These are phyloP conservation scores for Dasyornis broadbenti DNA, from an alignment of 2,113 vertebrate species.

Conservation along the genomic window DNA sequence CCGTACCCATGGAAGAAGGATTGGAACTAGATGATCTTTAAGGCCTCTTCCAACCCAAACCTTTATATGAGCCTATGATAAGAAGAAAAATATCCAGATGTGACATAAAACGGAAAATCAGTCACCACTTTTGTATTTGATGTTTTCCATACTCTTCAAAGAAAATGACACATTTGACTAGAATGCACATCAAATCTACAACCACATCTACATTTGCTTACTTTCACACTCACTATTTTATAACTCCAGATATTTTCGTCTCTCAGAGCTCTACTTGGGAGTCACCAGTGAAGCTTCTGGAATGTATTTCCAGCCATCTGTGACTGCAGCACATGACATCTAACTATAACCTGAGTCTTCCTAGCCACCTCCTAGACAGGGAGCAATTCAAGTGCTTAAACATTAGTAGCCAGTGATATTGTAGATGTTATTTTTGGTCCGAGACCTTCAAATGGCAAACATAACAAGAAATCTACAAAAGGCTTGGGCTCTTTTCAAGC, in stretches of 20 bases:
- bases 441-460: background rate
- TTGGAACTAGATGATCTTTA: background rate
- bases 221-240: background rate
- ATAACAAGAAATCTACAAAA: background rate
- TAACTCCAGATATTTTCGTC: background rate
- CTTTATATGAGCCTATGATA: background rate
- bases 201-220: background rate
- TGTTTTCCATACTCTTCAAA: background rate
- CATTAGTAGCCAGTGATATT: background rate
- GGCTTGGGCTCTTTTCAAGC: background rate
- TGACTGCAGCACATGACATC: background rate
- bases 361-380: background rate
- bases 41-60: background rate
- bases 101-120: background rate
- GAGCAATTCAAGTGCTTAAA: background rate
- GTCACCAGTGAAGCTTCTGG: background rate
- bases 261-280: background rate
- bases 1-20: background rate
- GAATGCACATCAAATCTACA: background rate
- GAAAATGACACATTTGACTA: background rate
- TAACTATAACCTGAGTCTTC: background rate
- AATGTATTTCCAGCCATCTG: background rate
- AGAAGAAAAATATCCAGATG: background rate
- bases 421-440: background rate
- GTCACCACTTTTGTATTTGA: background rate